Evolutionary conservation across 2,113 vertebrate genomes (phyloP), one percentile per base, ranked within the genome.

Genomic region (Apeltes quadracus): DNA sequence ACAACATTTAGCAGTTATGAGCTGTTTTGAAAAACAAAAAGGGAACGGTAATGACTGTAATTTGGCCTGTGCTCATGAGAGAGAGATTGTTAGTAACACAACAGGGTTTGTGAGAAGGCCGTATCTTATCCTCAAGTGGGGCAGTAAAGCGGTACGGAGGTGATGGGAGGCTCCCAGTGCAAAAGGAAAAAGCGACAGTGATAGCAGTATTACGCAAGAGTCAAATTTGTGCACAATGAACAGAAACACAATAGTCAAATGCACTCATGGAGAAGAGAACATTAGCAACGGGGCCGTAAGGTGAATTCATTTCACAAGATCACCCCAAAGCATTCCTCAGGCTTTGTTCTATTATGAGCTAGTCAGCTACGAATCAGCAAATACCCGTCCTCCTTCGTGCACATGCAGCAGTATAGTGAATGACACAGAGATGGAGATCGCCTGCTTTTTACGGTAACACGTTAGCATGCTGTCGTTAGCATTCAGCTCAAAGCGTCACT

Each of bases 331-430:
- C 66, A n/a, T 70, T 80, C 34, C 20, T 67, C 46, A 66, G 54
- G 70, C 67, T 51, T 56, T 29, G 61, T 55, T 72, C 75, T 48
- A 78, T 70, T 63, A 76, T 86, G 64, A 83, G 86, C 79, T 79
- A 83, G 61, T 65, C 65, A 44, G 78, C 69, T 76, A 61, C 4
- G 77, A 84, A 62, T 88, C 75, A 83, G 79, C 79, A 83, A 25
- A 66, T 64, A 43, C 23, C 64, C 63, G 53, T 62, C 68, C 50
- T 55, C 1, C 2, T 58, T 23, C 14, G 38, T 29, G 57, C 36
- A 64, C 38, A 56, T 14, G 64, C 22, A 56, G 39, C 39, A 55
- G 34, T 50, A 29, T 23, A 63, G 23, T 2, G 44, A 29, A 64
- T 22, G 12, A 22, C 32, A 34, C 44, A 54, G 43, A 14, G 38